Evolutionary conservation across 2,113 vertebrate species (phyloP), one percentile per base, ranked within the genome.

Genomic region (Pogona vitticeps): DNA sequence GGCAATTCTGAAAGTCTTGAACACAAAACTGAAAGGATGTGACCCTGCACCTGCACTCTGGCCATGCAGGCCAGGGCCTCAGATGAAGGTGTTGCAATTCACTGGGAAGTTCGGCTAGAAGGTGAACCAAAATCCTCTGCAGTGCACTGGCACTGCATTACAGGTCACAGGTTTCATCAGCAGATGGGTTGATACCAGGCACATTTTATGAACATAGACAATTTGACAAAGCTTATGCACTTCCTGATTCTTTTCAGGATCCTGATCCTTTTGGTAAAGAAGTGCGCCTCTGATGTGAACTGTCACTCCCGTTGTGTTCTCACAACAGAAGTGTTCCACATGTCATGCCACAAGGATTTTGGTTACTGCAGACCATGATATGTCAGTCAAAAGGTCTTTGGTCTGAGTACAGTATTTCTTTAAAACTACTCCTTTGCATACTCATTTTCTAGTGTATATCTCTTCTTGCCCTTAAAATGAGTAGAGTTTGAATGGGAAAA

Each of bases 341-440:
- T 63, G 61, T 23, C 61, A 18, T 63, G 2, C 61, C 4, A 7
- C 14, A 9, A 72, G 23, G 12, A 13, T 13, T 61, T 86, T 71
- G 68, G 38, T 68, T 88, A 89, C 61, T 80, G 4, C 79, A 80
- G 88, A 89, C 84, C 2, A 56, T 82, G 42, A 36, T 13, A 59
- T 26, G 28, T 40, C 88, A 68, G 78, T 83, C 88, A 63, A 88
- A 85, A 31, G 36, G 86, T 76, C 86, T 86, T 79, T 3, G 31
- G 36, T 65, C n/a, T 82, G 58, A 87, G 71, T 87, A n/a, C 88
- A 89, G 23, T 85, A 85, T 92, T 92, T 91, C 88, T 86, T 89
- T 83, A 73, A 89, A 82, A 85, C 81, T 36, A 23, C 42, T 14
- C 36, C 71, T 26, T 18, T n/a, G n/a, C n/a, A n/a, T n/a, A n/a